phyloP scores from a whole-genome alignment of 2,888 invertebrate species.

The Diaprepes abbreviatus region DNA sequence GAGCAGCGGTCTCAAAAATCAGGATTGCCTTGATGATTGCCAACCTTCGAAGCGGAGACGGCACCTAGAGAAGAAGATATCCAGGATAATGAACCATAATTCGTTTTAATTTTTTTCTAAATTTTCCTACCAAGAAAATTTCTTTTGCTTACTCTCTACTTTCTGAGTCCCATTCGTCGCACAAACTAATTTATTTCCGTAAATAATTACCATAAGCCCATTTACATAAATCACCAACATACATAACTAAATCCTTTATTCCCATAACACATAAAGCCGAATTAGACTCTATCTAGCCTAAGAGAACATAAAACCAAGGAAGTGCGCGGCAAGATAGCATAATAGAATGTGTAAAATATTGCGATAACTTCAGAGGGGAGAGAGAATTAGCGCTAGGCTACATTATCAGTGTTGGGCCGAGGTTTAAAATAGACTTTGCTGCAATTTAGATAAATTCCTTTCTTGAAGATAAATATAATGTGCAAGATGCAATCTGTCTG shows the following conservation, averaged over 20 bases:
- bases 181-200: constrained; percentile 47
- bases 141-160: constrained; percentile 14
- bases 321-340: constrained; percentile 54
- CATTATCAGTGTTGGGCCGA: constrained; percentile 29
- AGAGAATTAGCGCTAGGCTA: constrained; percentile 54
- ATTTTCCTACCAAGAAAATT: not conserved
- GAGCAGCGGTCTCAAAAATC: too few species aligned
- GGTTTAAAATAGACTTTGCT: constrained; percentile 18
- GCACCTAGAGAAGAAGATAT: too few species aligned
- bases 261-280: constrained; percentile 48
- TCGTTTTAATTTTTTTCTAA: too few species aligned
- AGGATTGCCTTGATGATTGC: too few species aligned
- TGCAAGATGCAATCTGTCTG: not conserved
- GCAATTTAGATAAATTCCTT: not conserved
- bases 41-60: too few species aligned
- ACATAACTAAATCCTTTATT: constrained; percentile 48
- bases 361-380: constrained; percentile 53
- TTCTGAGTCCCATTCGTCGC: constrained; percentile 21
- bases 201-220: constrained; percentile 49
- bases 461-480: not conserved
- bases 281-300: constrained; percentile 45
- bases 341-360: constrained; percentile 59
- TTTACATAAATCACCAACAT: constrained; percentile 47
- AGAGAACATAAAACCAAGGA: constrained; percentile 51
- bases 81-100: too few species aligned